Evolutionary conservation across 2,888 invertebrate genomes (phyloP), one percentile per base, ranked within the genome.

Genomic region (Beris chalybata): DNA sequence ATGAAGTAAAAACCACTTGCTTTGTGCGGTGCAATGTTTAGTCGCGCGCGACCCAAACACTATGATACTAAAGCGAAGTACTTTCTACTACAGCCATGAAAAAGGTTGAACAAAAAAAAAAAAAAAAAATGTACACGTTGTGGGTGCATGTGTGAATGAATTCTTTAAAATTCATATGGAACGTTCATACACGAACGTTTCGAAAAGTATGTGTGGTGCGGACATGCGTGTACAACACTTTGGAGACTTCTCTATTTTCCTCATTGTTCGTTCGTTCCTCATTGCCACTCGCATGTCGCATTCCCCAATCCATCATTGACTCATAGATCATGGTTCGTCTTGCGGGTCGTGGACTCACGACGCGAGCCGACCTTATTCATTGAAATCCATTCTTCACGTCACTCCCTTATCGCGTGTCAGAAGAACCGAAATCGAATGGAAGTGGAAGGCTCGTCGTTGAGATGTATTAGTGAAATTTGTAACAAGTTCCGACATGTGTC

Each of bases 1-100:
- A 58, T 47, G 58, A 56, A 56, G 29, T 30, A 47, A 43, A 58
- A 58, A 58, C 58, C 58, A 58, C 58, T 58, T 58, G 58, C 58
- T 58, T 58, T 58, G 58, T 45, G 7, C 58, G 47, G 47, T 45
- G 58, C 58, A 58, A 58, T 58, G 47, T 45, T 58, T 58, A 22
- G 58, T 58, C 11, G 58, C 58, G 58, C 58, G 47, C 47, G 58
- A 22, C 15, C 30, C 58, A n/a, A 44, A 56, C 44, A 56, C 56
- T 22, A 22, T 22, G 22, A 22, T 22, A 22, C 22, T 3, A 1
- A 22, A 22, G 22, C 22, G 22, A 22, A 22, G 3, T 22, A 22
- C 22, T 22, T 22, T 22, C 22, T 22, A 22, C 22, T 22, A 22
- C 22, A 22, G 22, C 22, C 22, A 22, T 22, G 22, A 22, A 22